A percentile compares a stretch with the other conserved stretches of the same genome.
phyloP scores from a whole-genome alignment of 2,888 invertebrate species.

The Andricus curvator region DNA sequence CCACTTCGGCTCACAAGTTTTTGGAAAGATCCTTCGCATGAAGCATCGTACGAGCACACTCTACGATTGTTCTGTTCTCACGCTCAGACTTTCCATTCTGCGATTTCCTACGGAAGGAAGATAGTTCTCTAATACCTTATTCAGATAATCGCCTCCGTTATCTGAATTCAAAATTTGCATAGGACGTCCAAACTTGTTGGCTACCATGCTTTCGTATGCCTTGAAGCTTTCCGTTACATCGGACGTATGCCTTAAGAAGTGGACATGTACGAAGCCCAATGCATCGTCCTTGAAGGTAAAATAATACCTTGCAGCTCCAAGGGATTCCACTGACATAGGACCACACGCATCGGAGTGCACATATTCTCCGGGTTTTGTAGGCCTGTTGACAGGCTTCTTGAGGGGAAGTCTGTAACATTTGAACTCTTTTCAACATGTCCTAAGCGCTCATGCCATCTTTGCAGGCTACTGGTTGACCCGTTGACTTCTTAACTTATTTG shows the following conservation, averaged over 20 bases:
- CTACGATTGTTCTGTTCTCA: too few relatives aligned
- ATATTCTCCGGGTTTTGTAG: slow-evolving; percentile 31
- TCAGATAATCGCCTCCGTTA: too few relatives aligned
- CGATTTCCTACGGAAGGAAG: too few relatives aligned
- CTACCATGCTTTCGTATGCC: slow-evolving; percentile 30
- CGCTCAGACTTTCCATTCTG: too few relatives aligned
- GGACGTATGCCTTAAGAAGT: slow-evolving; percentile 53
- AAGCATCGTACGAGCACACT: too few relatives aligned
- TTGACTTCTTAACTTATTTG: neutral
- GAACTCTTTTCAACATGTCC: neutral
- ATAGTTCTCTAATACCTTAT: too few relatives aligned
- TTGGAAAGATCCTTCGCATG: too few relatives aligned
- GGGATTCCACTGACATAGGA: slow-evolving; percentile 54
- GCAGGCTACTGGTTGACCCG: neutral
- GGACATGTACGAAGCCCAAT: slow-evolving; percentile 49
- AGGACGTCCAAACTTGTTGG: slow-evolving; percentile 44
- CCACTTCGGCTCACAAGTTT: too few relatives aligned
- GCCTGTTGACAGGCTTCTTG: slow-evolving; percentile 31
- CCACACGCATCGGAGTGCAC: slow-evolving; percentile 58
- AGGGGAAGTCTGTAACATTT: slow-evolving; percentile 57
- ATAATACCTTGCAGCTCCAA: slow-evolving; percentile 53
- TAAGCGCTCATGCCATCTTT: slow-evolving; percentile 4
- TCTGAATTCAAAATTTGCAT: neutral
- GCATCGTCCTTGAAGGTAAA: slow-evolving; percentile 55
- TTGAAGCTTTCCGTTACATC: slow-evolving; percentile 41